Evolutionary conservation across 2,888 invertebrate genomes (phyloP).

Genomic region (Campoletis raptor): DNA sequence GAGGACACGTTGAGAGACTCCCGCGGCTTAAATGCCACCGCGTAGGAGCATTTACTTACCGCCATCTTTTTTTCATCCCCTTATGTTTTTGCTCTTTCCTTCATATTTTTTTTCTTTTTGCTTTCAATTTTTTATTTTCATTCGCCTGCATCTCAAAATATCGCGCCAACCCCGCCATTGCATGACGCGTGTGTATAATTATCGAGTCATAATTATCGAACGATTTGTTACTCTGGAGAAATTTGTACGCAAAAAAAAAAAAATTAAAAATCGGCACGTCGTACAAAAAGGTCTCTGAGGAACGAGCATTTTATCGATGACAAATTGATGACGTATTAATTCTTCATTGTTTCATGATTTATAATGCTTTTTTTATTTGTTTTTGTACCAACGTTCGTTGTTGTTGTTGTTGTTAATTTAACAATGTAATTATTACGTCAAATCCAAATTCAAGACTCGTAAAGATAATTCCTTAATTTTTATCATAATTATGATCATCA

Average conservation of each 20-base stretch:
- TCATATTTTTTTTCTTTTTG: not conserved
- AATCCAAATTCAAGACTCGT: not conserved
- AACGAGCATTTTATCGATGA: not conserved
- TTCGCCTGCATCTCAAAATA: not conserved
- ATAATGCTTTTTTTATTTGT: not conserved
- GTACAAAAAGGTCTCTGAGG: not conserved
- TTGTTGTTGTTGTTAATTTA: not conserved
- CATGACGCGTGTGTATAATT: conserved; percentile 1
- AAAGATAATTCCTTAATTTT: not conserved
- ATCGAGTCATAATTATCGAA: conserved; percentile 32
- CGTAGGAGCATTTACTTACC: conserved; percentile 67
- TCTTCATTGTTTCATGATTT: not conserved
- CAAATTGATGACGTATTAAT: not conserved
- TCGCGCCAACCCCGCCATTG: not conserved
- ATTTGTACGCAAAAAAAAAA: not conserved
- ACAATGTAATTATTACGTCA: not conserved
- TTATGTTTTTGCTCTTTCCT: conserved; percentile 22
- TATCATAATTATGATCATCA: not conserved
- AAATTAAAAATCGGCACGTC: not conserved
- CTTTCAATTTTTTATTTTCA: not conserved
- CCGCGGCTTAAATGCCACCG: conserved; percentile 68
- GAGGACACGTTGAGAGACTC: conserved; percentile 67
- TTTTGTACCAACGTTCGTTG: not conserved
- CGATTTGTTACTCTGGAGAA: not conserved
- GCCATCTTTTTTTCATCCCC: conserved; percentile 57